Conservation (phyloP, 2,797 vertebrate genomes). For the Aviceda cuculoides region DNA sequence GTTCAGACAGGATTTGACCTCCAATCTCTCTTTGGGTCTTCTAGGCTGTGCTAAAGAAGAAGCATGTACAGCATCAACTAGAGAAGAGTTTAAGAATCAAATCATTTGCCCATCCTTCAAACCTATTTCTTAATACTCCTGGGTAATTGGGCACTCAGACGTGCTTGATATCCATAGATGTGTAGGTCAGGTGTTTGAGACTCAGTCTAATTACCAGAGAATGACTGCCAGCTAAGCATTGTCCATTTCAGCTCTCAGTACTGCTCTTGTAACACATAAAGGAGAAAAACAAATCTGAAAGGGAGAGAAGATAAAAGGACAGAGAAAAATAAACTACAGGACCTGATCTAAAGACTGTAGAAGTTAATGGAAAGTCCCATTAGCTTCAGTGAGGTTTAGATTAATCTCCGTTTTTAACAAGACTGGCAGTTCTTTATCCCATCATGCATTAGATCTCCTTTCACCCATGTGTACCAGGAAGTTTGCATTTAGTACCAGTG, state of each 20-base stretch:
- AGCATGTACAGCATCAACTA: neutral
- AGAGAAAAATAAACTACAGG: slow-evolving; percentile 44
- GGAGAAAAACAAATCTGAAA: slow-evolving; percentile 71
- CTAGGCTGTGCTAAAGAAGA: slow-evolving; percentile 31
- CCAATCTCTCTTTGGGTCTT: slow-evolving; percentile 27
- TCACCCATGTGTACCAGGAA: neutral
- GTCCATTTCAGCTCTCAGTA: slow-evolving; percentile 49
- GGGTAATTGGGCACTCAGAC: slow-evolving; percentile 53
- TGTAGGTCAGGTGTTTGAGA: slow-evolving; percentile 62
- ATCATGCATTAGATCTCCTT: neutral
- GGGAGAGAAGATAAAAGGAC: slow-evolving; percentile 62
- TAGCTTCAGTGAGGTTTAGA: slow-evolving; percentile 30
- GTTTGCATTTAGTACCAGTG: neutral
- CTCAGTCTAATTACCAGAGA: slow-evolving; percentile 61
- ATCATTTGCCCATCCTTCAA: slow-evolving; percentile 54
- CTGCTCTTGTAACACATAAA: slow-evolving; percentile 64
- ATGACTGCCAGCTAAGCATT: slow-evolving; percentile 59
- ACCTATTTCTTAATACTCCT: slow-evolving; percentile 54
- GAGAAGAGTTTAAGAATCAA: slow-evolving; percentile 46
- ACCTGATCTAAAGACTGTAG: slow-evolving; percentile 49
- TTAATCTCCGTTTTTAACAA: neutral
- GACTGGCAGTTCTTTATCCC: neutral
- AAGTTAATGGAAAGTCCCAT: slow-evolving; percentile 62
- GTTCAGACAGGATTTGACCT: slow-evolving; percentile 52
- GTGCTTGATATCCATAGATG: slow-evolving; percentile 64